Percentiles rank a stretch among this genome's conserved stretches.
These are phyloP conservation scores for Lasioglossum leucozonium DNA, from an alignment of 2,888 invertebrate species.

Conservation along the genomic window DNA sequence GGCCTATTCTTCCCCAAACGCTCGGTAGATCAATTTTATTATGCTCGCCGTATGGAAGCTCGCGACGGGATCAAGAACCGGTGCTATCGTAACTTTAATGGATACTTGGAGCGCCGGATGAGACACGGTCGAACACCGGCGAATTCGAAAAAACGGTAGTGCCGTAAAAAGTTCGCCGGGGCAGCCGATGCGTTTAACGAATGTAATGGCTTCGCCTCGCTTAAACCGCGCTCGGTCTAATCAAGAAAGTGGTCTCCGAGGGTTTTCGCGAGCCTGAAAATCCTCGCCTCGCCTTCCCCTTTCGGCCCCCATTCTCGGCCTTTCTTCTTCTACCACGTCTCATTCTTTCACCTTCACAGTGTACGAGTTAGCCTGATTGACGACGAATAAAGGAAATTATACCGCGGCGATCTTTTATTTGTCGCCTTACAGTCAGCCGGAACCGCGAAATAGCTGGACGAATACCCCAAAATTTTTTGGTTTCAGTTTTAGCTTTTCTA, in stretches of 20 bases:
- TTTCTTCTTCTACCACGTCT: neutral
- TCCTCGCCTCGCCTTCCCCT: constrained; percentile 27
- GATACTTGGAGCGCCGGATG: neutral
- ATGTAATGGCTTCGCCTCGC: constrained; percentile 64
- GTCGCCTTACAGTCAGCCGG: neutral
- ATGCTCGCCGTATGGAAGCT: neutral
- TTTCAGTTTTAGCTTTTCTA: no score
- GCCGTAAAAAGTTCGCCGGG: constrained; percentile 58
- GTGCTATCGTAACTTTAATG: constrained; percentile 38
- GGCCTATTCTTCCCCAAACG: neutral
- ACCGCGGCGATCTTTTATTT: constrained; percentile 60
- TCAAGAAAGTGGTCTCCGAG: constrained; percentile 71
- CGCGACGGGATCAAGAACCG: constrained; percentile 41
- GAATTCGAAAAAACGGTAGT: constrained; percentile 32
- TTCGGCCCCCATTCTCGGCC: neutral
- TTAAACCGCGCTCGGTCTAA: constrained; percentile 70
- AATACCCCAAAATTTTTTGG: no score
- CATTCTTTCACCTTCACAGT: neutral
- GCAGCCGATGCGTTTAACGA: constrained; percentile 66
- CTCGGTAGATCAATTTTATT: neutral
- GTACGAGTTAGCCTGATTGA: constrained; percentile 61
- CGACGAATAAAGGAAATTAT: constrained; percentile 69
- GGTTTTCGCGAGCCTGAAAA: constrained; percentile 52
- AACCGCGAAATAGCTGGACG: no score
- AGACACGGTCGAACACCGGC: constrained; percentile 28